These are phyloP conservation scores for Bradypodion ventrale DNA, from an alignment of 2,797 vertebrate species.

Conservation along the genomic window DNA sequence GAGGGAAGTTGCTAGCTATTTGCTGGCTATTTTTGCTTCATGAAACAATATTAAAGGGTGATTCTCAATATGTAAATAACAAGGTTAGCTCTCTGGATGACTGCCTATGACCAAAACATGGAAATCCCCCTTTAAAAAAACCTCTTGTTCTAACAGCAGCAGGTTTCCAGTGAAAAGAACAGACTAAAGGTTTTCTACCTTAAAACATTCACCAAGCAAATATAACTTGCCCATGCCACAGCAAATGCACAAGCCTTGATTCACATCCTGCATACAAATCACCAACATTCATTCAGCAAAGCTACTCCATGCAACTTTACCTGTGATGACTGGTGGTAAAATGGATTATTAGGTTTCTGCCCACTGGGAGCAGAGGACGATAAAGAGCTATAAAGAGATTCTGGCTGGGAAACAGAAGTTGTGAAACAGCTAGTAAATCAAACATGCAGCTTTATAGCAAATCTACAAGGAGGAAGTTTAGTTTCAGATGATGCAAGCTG, in stretches of 20 bases:
- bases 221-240: constrained; percentile 44
- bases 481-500: constrained; percentile 53
- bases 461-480: constrained; percentile 52
- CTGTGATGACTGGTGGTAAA: constrained; percentile 76
- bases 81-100: constrained; percentile 9
- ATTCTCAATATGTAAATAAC: neutral
- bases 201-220: constrained; percentile 23
- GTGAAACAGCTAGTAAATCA: constrained; percentile 64
- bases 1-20: constrained; percentile 1
- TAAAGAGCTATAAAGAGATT: constrained; percentile 76
- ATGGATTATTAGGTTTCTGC: constrained; percentile 78
- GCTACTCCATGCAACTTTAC: constrained; percentile 79
- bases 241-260: constrained; percentile 53
- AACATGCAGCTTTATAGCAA: constrained; percentile 51
- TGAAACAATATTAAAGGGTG: neutral
- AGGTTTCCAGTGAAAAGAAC: constrained; percentile 40
- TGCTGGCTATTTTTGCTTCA: neutral
- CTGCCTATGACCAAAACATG: constrained; percentile 14
- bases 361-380: constrained; percentile 74
- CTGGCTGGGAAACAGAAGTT: constrained; percentile 76
- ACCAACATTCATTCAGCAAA: constrained; percentile 44
- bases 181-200: constrained; percentile 29
- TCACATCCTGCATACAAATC: constrained; percentile 36
- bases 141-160: constrained; percentile 22
- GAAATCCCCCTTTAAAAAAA: constrained; percentile 26